A percentile compares a stretch with the other conserved stretches of the same genome.
Evolutionary conservation across 2,888 invertebrate genomes (phyloP).

Genomic region (Pelosia muscerda): DNA sequence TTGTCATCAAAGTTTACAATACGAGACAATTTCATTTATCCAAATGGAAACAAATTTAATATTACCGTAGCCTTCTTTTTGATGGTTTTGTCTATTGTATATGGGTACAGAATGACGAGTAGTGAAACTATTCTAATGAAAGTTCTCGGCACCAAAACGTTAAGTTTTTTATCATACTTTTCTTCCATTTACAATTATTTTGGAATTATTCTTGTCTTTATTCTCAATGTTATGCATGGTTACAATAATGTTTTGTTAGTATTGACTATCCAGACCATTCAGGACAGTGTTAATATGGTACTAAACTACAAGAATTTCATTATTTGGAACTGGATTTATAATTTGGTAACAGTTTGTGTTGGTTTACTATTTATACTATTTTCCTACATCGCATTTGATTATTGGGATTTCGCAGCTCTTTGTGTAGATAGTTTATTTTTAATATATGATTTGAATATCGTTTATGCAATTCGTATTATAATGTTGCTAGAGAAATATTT

Average conservation of each 20-base stretch:
- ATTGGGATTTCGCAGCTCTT: background rate
- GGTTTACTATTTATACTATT: background rate
- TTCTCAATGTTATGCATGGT: background rate
- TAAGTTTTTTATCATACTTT: background rate
- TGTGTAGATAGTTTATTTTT: background rate
- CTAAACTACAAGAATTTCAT: background rate
- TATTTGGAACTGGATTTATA: background rate
- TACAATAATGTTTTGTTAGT: conserved; percentile 2
- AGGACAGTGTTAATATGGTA: background rate
- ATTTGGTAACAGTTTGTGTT: background rate
- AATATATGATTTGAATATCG: conserved; percentile 3
- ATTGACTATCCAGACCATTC: background rate
- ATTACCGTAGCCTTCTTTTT: background rate
- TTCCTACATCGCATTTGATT: background rate
- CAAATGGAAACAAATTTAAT: conserved; percentile 5
- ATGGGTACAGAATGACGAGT: background rate
- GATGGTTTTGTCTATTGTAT: background rate
- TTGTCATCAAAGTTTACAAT: conserved; percentile 29
- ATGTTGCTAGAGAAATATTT: background rate
- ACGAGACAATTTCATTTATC: conserved; percentile 27
- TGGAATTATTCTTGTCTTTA: background rate
- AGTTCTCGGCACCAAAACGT: background rate
- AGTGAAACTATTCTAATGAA: background rate
- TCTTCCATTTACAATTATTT: background rate
- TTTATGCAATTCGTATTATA: background rate